Percentiles rank a stretch among this genome's conserved stretches.
phyloP scores from a whole-genome alignment of 2,888 invertebrate genomes.

The Eledone cirrhosa region DNA sequence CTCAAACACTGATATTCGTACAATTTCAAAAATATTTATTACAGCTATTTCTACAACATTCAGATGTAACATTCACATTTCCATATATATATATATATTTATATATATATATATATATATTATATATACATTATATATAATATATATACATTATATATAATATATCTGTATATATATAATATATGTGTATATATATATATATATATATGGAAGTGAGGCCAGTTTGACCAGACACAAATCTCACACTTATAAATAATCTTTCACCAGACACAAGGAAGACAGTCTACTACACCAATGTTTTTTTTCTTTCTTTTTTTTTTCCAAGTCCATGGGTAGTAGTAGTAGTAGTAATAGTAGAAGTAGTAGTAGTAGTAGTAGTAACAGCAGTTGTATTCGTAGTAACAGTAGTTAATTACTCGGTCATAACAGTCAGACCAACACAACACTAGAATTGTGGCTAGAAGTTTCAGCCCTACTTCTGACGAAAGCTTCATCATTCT shows the following conservation, averaged over 20 bases:
- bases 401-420: conserved; percentile 1
- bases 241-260: conserved; percentile 26
- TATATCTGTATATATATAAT: too few relatives aligned
- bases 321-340: background rate
- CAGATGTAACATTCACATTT: conserved; percentile 15
- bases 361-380: background rate
- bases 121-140: too few relatives aligned
- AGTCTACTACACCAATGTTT: background rate
- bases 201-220: conserved; percentile 21
- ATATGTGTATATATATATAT: too few relatives aligned
- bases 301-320: too few relatives aligned
- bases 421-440: background rate
- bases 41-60: conserved; percentile 26
- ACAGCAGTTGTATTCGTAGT: background rate
- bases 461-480: too few relatives aligned
- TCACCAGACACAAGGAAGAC: conserved; percentile 25
- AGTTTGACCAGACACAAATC: conserved; percentile 21
- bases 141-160: conserved; percentile 7
- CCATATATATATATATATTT: conserved; percentile 1
- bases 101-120: conserved; percentile 7
- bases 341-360: background rate
- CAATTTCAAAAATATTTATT: conserved; percentile 27
- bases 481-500: too few relatives aligned
- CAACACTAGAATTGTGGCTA: conserved; percentile 10
- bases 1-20: background rate